These are phyloP conservation scores for Cheilosia soror DNA, from an alignment of 2,888 invertebrate species.

Conservation along the genomic window DNA sequence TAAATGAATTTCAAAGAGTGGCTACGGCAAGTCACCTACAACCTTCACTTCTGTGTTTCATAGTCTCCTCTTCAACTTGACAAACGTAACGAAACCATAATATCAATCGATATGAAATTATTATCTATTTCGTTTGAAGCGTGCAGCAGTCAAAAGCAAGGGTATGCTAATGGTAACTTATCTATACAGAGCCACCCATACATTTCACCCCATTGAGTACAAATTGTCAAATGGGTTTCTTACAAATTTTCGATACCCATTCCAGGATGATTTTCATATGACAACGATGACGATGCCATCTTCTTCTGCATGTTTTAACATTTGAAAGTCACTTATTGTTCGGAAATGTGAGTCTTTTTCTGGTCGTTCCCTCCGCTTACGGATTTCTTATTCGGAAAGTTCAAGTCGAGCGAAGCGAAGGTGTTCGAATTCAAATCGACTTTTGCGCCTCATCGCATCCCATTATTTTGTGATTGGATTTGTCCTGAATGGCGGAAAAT, in stretches of 20 bases:
- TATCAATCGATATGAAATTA: conserved; percentile 62
- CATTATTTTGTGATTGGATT: conserved; percentile 75
- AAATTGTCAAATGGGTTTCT: conserved; percentile 32
- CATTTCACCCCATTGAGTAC: conserved; percentile 12
- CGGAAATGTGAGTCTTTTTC: conserved; percentile 32
- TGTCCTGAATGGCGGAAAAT: conserved; percentile 68
- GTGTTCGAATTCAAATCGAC: conserved; percentile 75
- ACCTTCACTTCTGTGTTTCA: neutral
- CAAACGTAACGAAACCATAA: conserved; percentile 41
- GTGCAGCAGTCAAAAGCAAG: conserved; percentile 43
- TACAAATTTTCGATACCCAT: conserved; percentile 25
- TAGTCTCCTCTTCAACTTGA: neutral
- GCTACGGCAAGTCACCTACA: neutral
- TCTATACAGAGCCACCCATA: conserved; percentile 36
- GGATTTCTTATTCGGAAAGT: conserved; percentile 8
- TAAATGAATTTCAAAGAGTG: neutral
- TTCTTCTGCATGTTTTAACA: conserved; percentile 71
- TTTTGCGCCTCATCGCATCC: conserved; percentile 76
- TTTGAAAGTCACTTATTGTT: conserved; percentile 63
- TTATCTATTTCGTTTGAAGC: conserved; percentile 56
- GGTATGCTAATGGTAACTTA: conserved; percentile 50
- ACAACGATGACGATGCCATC: conserved; percentile 62
- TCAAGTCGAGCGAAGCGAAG: conserved; percentile 69
- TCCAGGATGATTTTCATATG: conserved; percentile 50
- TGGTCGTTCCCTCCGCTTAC: neutral